phyloP scores from a whole-genome alignment of 2,113 vertebrate genomes.

The Donacobius atricapilla region DNA sequence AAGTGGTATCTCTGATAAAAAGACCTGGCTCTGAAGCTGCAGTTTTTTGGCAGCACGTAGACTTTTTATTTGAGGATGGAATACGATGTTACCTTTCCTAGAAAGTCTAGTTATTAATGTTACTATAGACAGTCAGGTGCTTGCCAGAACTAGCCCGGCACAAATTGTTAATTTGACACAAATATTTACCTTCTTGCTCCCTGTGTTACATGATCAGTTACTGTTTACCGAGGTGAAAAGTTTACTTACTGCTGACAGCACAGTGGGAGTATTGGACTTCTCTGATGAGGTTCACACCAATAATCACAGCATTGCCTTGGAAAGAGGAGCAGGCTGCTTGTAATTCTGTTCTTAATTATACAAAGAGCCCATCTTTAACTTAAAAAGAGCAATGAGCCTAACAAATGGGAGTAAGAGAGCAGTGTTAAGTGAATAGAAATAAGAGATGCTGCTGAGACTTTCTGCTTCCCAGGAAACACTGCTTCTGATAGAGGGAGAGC shows the following conservation, averaged over 20 bases:
- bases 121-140: not conserved
- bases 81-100: not conserved
- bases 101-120: not conserved
- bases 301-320: not conserved
- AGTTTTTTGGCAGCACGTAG: not conserved
- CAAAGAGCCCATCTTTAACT: not conserved
- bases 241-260: not conserved
- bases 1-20: not conserved
- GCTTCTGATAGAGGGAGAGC: not conserved
- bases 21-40: not conserved
- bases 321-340: not conserved
- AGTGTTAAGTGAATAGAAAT: not conserved
- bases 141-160: not conserved
- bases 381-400: not conserved
- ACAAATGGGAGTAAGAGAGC: not conserved
- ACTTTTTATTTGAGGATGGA: not conserved
- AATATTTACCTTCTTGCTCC: not conserved
- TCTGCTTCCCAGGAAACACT: not conserved
- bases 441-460: not conserved
- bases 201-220: not conserved
- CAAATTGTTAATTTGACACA: not conserved
- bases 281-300: not conserved
- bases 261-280: not conserved
- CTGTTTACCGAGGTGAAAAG: not conserved
- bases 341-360: not conserved